phyloP scores from a whole-genome alignment of 2,888 invertebrate genomes.

The Himalopsyche tibetana region DNA sequence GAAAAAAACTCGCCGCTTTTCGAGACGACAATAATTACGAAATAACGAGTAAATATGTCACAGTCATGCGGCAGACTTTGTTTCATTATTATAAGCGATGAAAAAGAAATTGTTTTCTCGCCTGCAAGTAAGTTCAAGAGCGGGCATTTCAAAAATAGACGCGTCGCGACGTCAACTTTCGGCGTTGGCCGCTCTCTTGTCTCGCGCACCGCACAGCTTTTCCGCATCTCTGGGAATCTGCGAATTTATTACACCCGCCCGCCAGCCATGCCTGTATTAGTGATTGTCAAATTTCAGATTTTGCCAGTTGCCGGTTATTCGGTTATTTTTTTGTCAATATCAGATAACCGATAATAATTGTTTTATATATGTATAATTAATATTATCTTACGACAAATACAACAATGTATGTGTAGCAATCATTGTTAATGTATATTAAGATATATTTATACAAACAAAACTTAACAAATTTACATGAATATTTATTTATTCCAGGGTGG shows the following conservation, averaged over 20 bases:
- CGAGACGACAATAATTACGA: conserved; percentile 27
- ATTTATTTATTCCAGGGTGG: no score
- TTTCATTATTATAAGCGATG: conserved; percentile 20
- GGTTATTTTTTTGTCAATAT: no score
- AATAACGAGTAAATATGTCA: conserved; percentile 32
- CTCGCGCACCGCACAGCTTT: conserved; percentile 32
- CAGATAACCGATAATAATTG: no score
- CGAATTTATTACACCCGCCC: conserved; percentile 8
- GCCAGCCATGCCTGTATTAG: no score
- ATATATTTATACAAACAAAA: no score
- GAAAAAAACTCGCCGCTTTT: background rate
- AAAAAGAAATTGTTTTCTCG: conserved; percentile 38
- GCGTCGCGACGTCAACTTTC: conserved; percentile 38
- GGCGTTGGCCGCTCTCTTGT: conserved; percentile 9
- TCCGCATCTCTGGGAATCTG: conserved; percentile 28
- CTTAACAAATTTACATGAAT: no score
- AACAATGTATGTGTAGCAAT: no score
- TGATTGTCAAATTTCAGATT: no score
- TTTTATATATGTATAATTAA: no score
- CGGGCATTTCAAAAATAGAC: conserved; percentile 58
- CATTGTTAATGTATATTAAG: no score
- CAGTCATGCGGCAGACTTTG: conserved; percentile 25
- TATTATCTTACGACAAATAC: no score
- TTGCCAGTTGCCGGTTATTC: no score
- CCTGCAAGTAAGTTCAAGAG: conserved; percentile 55